Evolutionary conservation across 1,140 invertebrate genomes (phyloP).

Genomic region (Uloborus diversus): DNA sequence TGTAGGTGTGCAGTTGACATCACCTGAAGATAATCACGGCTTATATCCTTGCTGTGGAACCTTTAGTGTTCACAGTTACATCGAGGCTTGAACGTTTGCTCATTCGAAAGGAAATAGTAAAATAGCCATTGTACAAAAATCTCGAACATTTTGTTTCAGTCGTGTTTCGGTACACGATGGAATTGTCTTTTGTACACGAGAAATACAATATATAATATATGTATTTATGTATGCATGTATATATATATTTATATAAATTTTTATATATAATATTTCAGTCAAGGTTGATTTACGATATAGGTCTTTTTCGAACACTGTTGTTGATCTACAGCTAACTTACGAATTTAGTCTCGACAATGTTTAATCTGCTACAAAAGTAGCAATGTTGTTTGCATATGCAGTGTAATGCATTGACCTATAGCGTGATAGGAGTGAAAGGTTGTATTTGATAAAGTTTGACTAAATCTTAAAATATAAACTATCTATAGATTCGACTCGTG

Average conservation of each 20-base stretch:
- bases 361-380: slow-evolving; percentile 26
- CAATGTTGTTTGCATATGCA: background rate
- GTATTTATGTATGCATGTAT: slow-evolving; percentile 1
- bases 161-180: slow-evolving; percentile 31
- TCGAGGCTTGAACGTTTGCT: slow-evolving; percentile 38
- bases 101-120: slow-evolving; percentile 52
- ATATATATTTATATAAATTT: background rate
- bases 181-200: slow-evolving; percentile 22
- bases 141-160: slow-evolving; percentile 19
- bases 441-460: background rate
- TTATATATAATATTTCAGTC: background rate
- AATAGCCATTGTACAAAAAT: slow-evolving; percentile 53
- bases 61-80: too few species aligned
- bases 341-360: slow-evolving; percentile 10
- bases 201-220: slow-evolving; percentile 24
- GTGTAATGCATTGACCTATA: slow-evolving; percentile 22
- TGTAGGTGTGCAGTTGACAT: background rate
- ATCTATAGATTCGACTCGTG: background rate
- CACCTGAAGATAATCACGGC: too few species aligned
- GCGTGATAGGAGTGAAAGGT: slow-evolving; percentile 17
- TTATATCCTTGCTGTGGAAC: too few species aligned
- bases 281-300: slow-evolving; percentile 11
- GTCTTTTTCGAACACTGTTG: slow-evolving; percentile 6
- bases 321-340: slow-evolving; percentile 20
- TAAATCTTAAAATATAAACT: slow-evolving; percentile 33